Evolutionary conservation across 2,888 invertebrate genomes (phyloP).

Genomic region (Crematogaster levior): DNA sequence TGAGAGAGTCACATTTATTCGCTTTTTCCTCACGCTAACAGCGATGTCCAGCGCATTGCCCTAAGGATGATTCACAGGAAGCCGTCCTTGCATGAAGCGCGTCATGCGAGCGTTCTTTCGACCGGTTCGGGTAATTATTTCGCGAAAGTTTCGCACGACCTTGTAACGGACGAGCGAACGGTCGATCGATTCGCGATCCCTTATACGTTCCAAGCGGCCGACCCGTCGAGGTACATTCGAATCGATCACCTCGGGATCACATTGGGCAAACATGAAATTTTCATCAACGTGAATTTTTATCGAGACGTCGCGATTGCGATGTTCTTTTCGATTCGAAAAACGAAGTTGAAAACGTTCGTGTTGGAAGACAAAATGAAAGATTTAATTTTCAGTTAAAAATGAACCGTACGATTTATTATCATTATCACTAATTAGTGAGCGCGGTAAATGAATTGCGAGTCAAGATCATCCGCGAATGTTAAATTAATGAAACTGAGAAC

Average conservation of each 20-base stretch:
- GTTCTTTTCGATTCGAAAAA: background rate
- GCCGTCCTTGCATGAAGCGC: constrained; percentile 47
- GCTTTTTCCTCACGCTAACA: background rate
- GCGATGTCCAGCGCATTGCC: background rate
- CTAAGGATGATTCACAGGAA: constrained; percentile 62
- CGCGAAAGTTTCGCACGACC: constrained; percentile 61
- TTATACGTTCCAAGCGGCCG: background rate
- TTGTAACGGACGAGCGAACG: background rate
- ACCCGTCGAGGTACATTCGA: background rate
- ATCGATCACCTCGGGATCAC: background rate
- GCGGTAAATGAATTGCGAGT: background rate
- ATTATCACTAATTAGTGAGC: background rate
- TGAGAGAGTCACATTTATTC: too few relatives aligned
- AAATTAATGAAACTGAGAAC: constrained; percentile 12
- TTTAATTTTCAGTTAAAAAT: background rate
- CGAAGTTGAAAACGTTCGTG: background rate
- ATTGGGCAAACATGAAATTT: background rate
- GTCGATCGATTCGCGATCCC: constrained; percentile 42
- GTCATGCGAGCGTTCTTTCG: constrained; percentile 46
- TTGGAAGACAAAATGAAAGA: background rate
- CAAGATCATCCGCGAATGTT: constrained; percentile 1
- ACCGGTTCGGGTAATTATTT: constrained; percentile 63
- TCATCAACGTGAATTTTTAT: background rate
- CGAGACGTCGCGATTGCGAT: background rate
- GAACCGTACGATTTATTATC: background rate